Evolutionary conservation across 2,113 vertebrate genomes (phyloP).

Genomic region (Myocastor coypus): DNA sequence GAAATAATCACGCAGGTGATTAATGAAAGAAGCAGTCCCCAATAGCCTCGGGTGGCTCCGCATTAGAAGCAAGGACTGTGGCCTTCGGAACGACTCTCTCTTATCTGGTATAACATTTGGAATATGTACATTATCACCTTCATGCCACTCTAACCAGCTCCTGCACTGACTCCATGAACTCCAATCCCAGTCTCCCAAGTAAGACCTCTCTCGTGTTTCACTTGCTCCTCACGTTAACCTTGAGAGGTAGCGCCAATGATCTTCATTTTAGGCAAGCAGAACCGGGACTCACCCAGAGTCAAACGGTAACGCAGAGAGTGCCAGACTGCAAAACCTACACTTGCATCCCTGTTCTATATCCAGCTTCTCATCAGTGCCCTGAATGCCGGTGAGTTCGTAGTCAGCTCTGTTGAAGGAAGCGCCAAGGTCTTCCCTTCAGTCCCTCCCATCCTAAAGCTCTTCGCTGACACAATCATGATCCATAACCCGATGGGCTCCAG

Average conservation of each 20-base stretch:
- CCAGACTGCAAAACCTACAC: background rate
- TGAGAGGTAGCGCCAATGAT: background rate
- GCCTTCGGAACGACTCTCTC: background rate
- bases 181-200: background rate
- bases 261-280: background rate
- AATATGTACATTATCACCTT: background rate
- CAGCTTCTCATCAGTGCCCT: background rate
- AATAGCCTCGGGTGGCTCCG: background rate
- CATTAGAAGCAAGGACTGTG: background rate
- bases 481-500: background rate
- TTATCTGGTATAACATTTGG: background rate
- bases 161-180: background rate
- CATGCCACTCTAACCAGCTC: background rate
- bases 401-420: background rate
- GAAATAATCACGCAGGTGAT: no score
- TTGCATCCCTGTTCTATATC: rapidly evolving
- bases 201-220: background rate
- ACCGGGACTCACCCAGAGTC: background rate
- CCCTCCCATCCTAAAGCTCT: background rate
- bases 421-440: background rate
- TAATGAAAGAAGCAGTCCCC: background rate
- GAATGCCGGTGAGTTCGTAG: rapidly evolving
- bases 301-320: background rate
- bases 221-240: background rate
- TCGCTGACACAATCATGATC: background rate